Base-by-base conservation (phyloP, 2,888 invertebrate species). In the Cynaeus angustus region DNA sequence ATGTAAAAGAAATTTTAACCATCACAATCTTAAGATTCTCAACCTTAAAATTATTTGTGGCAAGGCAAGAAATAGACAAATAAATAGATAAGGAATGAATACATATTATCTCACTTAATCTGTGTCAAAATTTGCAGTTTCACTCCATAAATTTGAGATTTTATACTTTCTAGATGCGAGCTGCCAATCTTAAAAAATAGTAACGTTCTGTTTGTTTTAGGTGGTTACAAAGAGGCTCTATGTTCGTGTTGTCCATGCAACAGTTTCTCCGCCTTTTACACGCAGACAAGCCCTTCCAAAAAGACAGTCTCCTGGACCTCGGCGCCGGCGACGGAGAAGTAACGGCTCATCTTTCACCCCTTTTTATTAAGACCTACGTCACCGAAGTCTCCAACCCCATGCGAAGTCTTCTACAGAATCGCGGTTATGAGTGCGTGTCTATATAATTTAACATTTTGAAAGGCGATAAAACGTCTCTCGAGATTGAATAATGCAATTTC, bases 291-390 rank as follows among this genome's bases (percentile, higher is more conserved):
- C 37, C 75, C 38, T 87, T 86, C 77, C 81, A 82, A 45, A 83
- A 86, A 82, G 81, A 87, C 62, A 86, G 89, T 6, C 81, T 93
- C 43, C 87, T 98, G 52, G 98, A 98, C 86, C 88, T 98, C 61
- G 98, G 98, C 52, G 98, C 98, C 1, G 98, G 98, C 0, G 98
- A 99, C 86, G 99, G 99, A 0, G 93, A 94, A 80, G 96, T 98
- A 58, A 98, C 98, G 41, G 87, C 91, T 12, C 89, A 92, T 68
- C 90, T 98, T 85, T 90, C 92, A 0, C 88, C 89, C 58, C 89
- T 94, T 72, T 96, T 93, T 86, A 83, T 88, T 3, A 86, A 89
- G 62, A 90, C 94, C 46, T 95, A 93, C 85, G 96, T 93, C 61
- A 99, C 98, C 0, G 99, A 99, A 86, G 92, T 97, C 74, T 98